A percentile compares a stretch with the other conserved stretches of the same genome.
These are phyloP conservation scores for Crypturellus tataupa DNA, from an alignment of 2,797 vertebrate species.

Conservation along the genomic window DNA sequence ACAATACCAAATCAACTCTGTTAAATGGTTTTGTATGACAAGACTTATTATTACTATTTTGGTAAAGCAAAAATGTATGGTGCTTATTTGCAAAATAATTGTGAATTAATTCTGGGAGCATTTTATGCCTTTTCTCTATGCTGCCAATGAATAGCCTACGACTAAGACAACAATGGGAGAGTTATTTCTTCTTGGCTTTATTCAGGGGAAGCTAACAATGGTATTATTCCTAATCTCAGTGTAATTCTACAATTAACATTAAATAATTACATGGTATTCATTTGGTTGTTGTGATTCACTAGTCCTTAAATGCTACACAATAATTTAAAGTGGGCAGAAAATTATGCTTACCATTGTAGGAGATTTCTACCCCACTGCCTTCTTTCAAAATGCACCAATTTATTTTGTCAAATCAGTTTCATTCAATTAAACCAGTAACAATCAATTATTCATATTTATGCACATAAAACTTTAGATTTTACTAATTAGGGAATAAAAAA, in stretches of 20 bases:
- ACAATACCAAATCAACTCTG: slow-evolving; percentile 47
- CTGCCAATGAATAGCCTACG: background rate
- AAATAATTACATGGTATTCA: background rate
- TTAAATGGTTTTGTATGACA: slow-evolving; percentile 33
- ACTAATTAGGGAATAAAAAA: background rate
- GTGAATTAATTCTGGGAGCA: background rate
- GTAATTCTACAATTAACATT: slow-evolving; percentile 30
- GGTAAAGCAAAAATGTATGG: background rate
- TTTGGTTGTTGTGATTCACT: background rate
- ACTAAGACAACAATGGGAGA: background rate
- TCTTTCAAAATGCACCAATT: background rate
- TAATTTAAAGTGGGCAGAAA: background rate
- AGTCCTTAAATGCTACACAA: background rate
- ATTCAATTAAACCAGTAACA: background rate
- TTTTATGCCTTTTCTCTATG: background rate
- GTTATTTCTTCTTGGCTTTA: background rate
- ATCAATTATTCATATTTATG: background rate
- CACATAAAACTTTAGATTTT: background rate
- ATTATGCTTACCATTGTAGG: background rate
- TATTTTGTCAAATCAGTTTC: background rate
- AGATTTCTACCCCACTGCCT: background rate
- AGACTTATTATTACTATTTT: slow-evolving; percentile 20
- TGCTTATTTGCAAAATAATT: slow-evolving; percentile 31
- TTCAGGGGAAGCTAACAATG: slow-evolving; percentile 9
- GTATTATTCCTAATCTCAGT: background rate